These are phyloP conservation scores for Sinocyclocheilus rhinocerous DNA, from an alignment of 2,113 vertebrate species.

Conservation along the genomic window DNA sequence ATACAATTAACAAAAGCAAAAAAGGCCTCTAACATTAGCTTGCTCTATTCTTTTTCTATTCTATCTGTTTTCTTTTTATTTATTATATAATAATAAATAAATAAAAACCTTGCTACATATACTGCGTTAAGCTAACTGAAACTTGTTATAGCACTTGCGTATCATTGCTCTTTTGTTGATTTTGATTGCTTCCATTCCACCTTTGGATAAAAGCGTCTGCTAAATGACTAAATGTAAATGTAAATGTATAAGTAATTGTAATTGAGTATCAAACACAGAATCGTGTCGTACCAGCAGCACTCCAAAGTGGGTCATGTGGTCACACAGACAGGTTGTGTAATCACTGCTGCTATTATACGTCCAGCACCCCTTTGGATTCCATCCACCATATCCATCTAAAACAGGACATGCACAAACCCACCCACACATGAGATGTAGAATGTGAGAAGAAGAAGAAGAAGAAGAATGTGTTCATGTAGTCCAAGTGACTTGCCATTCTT, in stretches of 20 bases:
- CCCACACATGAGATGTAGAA: not conserved
- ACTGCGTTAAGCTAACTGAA: too few relatives aligned
- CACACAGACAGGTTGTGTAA: constrained; percentile 87
- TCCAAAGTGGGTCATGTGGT: constrained; percentile 94
- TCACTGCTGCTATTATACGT: constrained; percentile 73
- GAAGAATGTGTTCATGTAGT: not conserved
- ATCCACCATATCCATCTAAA: constrained; percentile 84
- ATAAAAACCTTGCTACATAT: too few relatives aligned
- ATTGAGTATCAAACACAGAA: not conserved
- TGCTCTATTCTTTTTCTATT: too few relatives aligned
- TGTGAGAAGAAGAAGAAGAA: not conserved
- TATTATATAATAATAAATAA: too few relatives aligned
- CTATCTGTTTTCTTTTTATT: too few relatives aligned
- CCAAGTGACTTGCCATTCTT: constrained; percentile 74
- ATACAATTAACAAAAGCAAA: too few relatives aligned
- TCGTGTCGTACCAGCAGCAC: constrained; percentile 81
- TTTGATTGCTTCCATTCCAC: too few relatives aligned
- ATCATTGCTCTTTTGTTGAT: too few relatives aligned
- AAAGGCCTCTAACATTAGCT: too few relatives aligned
- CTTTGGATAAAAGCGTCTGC: too few relatives aligned
- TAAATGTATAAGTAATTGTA: not conserved
- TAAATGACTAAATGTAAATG: too few relatives aligned
- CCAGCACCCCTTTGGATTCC: constrained; percentile 83
- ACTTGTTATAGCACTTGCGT: too few relatives aligned
- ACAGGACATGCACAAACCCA: constrained; percentile 34